Evolutionary conservation across 2,888 invertebrate genomes (phyloP).

Genomic region (Tholera decimalis): DNA sequence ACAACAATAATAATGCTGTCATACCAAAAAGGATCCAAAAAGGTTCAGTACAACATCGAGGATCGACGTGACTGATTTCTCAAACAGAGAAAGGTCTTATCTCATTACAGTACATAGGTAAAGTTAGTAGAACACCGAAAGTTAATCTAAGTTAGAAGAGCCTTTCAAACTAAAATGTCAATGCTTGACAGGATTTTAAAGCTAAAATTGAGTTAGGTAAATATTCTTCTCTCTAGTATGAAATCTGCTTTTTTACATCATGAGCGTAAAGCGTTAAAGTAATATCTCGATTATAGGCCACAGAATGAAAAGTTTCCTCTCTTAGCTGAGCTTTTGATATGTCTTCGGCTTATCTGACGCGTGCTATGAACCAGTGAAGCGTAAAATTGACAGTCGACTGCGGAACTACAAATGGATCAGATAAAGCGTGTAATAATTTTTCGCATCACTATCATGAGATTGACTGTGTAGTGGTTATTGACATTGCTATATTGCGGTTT

Average conservation of each 20-base stretch:
- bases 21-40: slow-evolving; percentile 50
- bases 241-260: no score
- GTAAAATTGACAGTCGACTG: slow-evolving; percentile 35
- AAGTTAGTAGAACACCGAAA: neutral
- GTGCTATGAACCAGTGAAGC: slow-evolving; percentile 33
- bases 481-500: slow-evolving; percentile 2
- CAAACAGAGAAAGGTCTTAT: slow-evolving; percentile 51
- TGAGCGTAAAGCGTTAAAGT: neutral
- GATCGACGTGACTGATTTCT: slow-evolving; percentile 60
- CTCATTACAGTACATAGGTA: slow-evolving; percentile 39
- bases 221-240: no score
- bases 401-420: slow-evolving; percentile 35
- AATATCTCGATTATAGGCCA: neutral
- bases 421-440: slow-evolving; percentile 40
- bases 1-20: slow-evolving; percentile 43
- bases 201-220: no score
- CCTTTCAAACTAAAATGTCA: no score
- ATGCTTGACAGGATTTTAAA: no score
- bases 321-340: neutral
- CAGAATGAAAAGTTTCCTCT: neutral
- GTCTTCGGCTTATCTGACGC: slow-evolving; percentile 1
- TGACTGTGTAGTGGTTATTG: neutral
- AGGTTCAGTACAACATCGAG: slow-evolving; percentile 44
- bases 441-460: slow-evolving; percentile 36
- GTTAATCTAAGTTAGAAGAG: neutral